Percentiles rank a stretch among this genome's conserved stretches.
Conservation (phyloP, 2,888 invertebrate genomes). For the Cantharis lateralis region DNA sequence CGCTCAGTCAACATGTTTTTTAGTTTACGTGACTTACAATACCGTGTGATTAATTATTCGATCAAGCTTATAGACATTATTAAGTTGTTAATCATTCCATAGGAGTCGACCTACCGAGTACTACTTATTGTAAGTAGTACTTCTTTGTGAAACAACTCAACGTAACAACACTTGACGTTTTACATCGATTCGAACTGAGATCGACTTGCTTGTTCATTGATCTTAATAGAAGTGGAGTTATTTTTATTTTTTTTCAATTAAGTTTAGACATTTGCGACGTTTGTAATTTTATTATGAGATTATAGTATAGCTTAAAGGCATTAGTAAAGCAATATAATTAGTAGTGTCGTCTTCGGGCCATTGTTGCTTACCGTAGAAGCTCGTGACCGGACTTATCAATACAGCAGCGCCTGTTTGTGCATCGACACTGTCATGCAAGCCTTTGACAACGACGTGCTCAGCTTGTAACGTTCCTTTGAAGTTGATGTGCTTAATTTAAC, state of each 20-base stretch:
- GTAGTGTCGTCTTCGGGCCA: conserved; percentile 53
- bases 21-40: not conserved
- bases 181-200: not conserved
- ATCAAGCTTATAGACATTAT: not conserved
- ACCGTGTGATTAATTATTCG: not conserved
- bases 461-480: conserved; percentile 48
- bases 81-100: not conserved
- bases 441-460: conserved; percentile 48
- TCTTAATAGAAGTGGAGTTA: not conserved
- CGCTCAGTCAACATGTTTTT: not conserved
- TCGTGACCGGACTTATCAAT: conserved; percentile 50
- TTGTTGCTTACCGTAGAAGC: conserved; percentile 53
- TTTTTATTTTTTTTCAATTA: not conserved
- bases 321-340: conserved; percentile 53
- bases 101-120: not conserved
- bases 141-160: not conserved
- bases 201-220: not conserved
- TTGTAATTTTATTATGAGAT: not conserved
- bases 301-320: conserved; percentile 43
- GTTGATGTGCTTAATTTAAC: conserved; percentile 53
- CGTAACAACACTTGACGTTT: not conserved
- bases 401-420: conserved; percentile 28
- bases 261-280: not conserved
- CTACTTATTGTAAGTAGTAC: not conserved
- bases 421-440: conserved; percentile 31